These are phyloP conservation scores for Cryptoblepharus egeriae DNA, from an alignment of 2,797 vertebrate species.

Conservation along the genomic window DNA sequence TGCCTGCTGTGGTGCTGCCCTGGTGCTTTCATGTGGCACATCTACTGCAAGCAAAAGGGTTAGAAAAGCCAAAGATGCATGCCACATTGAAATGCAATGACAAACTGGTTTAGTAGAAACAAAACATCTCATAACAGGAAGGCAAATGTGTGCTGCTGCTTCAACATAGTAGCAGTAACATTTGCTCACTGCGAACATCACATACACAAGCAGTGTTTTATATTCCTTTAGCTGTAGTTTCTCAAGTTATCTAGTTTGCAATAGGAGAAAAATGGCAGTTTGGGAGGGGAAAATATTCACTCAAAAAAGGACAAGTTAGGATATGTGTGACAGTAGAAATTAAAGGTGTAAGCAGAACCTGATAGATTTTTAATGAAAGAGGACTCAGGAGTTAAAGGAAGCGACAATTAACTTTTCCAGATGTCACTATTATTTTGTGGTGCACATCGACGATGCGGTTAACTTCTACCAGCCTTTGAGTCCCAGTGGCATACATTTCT, in stretches of 20 bases:
- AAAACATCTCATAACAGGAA: neutral
- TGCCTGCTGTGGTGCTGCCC: neutral
- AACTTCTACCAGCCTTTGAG: neutral
- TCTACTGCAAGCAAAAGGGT: neutral
- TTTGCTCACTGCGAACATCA: neutral
- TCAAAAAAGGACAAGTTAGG: conserved; percentile 7
- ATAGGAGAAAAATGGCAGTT: neutral
- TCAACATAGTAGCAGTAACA: neutral
- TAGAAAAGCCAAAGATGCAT: neutral
- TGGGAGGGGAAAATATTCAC: conserved; percentile 6
- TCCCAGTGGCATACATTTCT: neutral
- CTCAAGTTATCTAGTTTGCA: conserved; percentile 1
- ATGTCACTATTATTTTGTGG: conserved; percentile 9
- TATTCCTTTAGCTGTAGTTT: neutral
- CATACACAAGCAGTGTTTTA: neutral
- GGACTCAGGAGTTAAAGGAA: neutral
- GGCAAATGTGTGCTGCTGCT: neutral
- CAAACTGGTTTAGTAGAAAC: too few relatives aligned
- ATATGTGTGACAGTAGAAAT: neutral
- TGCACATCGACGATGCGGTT: neutral
- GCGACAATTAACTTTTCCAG: conserved; percentile 2
- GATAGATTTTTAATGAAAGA: conserved; percentile 27
- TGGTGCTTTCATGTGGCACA: neutral
- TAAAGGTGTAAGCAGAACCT: conserved; percentile 7
- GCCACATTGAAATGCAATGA: too few relatives aligned